phyloP scores from a whole-genome alignment of 2,888 invertebrate genomes.

The Herminia tarsipennalis region DNA sequence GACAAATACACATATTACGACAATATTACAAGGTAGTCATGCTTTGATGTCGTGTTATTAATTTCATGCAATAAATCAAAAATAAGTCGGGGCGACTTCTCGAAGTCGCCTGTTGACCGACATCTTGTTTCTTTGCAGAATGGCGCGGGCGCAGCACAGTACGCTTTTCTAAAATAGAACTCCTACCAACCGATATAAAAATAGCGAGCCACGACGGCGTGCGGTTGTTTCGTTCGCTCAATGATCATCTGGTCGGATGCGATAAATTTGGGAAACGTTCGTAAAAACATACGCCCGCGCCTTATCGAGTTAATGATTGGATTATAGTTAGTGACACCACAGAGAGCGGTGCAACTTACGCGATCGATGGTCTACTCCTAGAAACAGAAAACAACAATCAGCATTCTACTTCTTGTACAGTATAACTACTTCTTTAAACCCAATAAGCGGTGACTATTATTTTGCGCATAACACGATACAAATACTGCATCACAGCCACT shows the following conservation, averaged over 20 bases:
- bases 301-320: slow-evolving; percentile 73
- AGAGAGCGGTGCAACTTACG: slow-evolving; percentile 85
- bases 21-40: slow-evolving; percentile 64
- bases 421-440: slow-evolving; percentile 59
- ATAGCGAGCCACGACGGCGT: slow-evolving; percentile 64
- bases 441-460: slow-evolving; percentile 75
- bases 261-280: slow-evolving; percentile 52
- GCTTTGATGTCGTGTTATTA: slow-evolving; percentile 66
- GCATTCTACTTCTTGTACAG: slow-evolving; percentile 72
- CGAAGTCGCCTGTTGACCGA: slow-evolving; percentile 72
- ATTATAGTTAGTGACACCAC: slow-evolving; percentile 84
- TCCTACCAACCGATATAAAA: slow-evolving; percentile 69
- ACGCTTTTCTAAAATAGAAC: slow-evolving; percentile 74
- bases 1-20: slow-evolving; percentile 53
- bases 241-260: slow-evolving; percentile 63
- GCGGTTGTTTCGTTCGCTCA: slow-evolving; percentile 56
- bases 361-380: slow-evolving; percentile 86
- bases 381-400: slow-evolving; percentile 86
- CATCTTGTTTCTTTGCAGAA: slow-evolving; percentile 67
- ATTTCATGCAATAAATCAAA: slow-evolving; percentile 67
- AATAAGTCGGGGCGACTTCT: slow-evolving; percentile 60
- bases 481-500: slow-evolving; percentile 64
- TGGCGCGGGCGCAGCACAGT: slow-evolving; percentile 78
- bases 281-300: slow-evolving; percentile 70
- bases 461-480: slow-evolving; percentile 70